Evolutionary conservation across 2,888 invertebrate genomes (phyloP), one percentile per base, ranked within the genome.

Genomic region (Morpho helenor): DNA sequence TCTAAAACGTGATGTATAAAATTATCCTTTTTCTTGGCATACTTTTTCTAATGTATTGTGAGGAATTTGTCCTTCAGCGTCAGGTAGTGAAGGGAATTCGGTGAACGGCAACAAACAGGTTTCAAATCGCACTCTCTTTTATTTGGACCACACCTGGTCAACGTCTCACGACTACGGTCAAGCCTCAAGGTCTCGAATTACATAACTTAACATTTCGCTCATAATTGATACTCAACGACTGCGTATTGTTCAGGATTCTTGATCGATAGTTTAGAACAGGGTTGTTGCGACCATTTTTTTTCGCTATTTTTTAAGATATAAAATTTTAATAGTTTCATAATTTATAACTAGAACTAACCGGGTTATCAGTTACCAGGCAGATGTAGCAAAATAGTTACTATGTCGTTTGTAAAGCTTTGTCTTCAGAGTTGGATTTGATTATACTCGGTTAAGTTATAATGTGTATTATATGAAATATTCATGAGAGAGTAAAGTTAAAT

Each of bases 81-180:
- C 41, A 22, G 22, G 8, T 42, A 42, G 59, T 59, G 59, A 62
- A 59, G 56, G 62, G 62, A 49, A 56, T 51, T 54, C 39, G 52
- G 60, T 60, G 60, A 60, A 63, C 31, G 60, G 56, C 40, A 56
- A 42, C 43, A 41, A 48, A 50, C 42, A 45, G 3, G 49, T 52
- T 55, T 48, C 40, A 40, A 31, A 54, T 64, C 79, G 79, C 80
- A 71, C 49, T 65, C 70, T 74, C 77, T 76, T 63, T 62, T 61
- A 62, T 68, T 74, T 79, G 71, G 59, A 70, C 80, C 80, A 77
- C 68, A 55, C 74, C 69, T 75, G 79, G 78, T 79, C 79, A 79
- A 68, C 70, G 69, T 67, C 76, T 81, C 86, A 85, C 86, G 85
- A 88, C 81, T 85, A 81, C 83, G 89, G 88, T 89, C 89, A 88